These are phyloP conservation scores for Sula dactylatra DNA, from an alignment of 2,113 vertebrate genomes.

Conservation along the genomic window DNA sequence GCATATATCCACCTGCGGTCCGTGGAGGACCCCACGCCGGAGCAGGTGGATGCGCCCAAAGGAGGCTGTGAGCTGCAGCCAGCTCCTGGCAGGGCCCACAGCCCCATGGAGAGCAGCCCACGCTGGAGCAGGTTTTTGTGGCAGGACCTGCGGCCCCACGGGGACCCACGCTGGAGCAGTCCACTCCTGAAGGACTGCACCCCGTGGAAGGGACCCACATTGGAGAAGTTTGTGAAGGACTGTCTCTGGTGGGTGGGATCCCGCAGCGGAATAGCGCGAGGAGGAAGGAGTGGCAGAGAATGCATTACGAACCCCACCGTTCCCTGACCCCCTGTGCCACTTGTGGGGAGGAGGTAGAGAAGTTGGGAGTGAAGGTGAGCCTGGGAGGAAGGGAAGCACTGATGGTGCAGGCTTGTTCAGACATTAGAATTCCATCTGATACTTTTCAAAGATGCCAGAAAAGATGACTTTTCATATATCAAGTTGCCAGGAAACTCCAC, in stretches of 20 bases:
- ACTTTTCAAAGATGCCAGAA: background rate
- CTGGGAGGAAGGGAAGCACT: background rate
- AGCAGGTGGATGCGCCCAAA: background rate
- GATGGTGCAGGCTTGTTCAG: background rate
- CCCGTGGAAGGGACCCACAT: accelerated
- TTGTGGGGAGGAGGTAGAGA: background rate
- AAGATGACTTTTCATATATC: background rate
- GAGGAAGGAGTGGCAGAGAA: background rate
- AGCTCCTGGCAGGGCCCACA: background rate
- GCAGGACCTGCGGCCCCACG: background rate
- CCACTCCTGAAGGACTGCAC: background rate
- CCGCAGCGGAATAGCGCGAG: background rate
- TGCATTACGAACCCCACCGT: no score
- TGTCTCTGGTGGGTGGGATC: background rate
- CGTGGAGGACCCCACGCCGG: background rate
- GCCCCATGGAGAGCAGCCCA: no score
- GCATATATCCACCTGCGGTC: background rate
- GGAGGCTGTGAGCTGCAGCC: background rate
- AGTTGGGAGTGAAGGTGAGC: background rate
- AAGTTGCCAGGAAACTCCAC: background rate
- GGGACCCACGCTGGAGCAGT: background rate
- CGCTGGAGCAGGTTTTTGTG: background rate
- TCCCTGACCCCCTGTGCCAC: accelerated
- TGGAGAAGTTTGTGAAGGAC: background rate
- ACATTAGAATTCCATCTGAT: background rate